Evolutionary conservation across 2,888 invertebrate genomes (phyloP).

Genomic region (Tipula unca): DNA sequence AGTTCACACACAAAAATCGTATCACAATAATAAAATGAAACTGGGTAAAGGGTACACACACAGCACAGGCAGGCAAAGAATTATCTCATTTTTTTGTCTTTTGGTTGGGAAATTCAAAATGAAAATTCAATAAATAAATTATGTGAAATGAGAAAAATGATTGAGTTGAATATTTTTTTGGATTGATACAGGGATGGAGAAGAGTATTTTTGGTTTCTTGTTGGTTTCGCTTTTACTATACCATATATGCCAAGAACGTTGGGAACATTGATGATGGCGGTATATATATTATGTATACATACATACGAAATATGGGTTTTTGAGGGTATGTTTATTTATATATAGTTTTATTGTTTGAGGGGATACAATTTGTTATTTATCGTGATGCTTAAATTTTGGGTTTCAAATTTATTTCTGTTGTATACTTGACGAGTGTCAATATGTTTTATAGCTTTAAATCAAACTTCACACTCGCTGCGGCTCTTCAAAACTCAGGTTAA

Average conservation of each 20-base stretch:
- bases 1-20: background rate
- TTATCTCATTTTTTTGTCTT: background rate
- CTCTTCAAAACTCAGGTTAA: too few relatives aligned
- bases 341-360: background rate
- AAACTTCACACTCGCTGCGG: too few relatives aligned
- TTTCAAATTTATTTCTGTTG: too few relatives aligned
- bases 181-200: background rate
- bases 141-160: background rate
- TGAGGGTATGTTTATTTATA: background rate
- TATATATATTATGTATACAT: background rate
- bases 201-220: background rate
- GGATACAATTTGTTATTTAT: too few relatives aligned
- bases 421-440: too few relatives aligned
- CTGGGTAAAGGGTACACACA: background rate
- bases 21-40: background rate
- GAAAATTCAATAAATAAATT: conserved; percentile 8
- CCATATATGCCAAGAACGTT: background rate
- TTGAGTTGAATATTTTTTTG: background rate
- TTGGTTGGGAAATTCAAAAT: background rate
- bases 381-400: too few relatives aligned
- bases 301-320: background rate
- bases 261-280: background rate
- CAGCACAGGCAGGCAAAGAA: background rate
- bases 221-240: too few relatives aligned
- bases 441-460: too few relatives aligned